Evolutionary conservation across 2,888 invertebrate species (phyloP).

Genomic region (Rhopalosiphum nymphaeae): DNA sequence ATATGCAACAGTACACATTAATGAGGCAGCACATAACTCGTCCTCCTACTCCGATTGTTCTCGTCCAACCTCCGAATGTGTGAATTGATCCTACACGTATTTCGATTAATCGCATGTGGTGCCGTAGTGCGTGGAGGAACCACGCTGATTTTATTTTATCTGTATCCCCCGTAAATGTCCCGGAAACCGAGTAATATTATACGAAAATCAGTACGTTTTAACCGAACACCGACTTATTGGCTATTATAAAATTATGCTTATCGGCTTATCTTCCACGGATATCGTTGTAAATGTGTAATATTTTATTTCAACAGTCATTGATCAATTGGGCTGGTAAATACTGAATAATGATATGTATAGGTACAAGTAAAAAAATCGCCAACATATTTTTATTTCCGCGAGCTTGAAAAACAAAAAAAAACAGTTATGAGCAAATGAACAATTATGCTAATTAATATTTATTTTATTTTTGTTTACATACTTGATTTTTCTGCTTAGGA

Average conservation of each 20-base stretch:
- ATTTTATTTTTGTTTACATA: too few species aligned
- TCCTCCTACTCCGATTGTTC: conserved; percentile 61
- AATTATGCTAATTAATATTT: too few species aligned
- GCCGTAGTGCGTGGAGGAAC: background rate
- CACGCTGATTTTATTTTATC: conserved; percentile 27
- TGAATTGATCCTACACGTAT: conserved; percentile 56
- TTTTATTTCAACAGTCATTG: background rate
- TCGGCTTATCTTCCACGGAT: background rate
- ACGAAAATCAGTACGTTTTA: background rate
- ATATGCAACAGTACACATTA: conserved; percentile 4
- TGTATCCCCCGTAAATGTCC: background rate
- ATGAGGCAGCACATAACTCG: conserved; percentile 35
- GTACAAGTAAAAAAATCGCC: background rate
- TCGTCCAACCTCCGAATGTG: conserved; percentile 48
- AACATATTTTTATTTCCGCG: background rate
- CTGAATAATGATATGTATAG: background rate
- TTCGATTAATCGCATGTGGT: conserved; percentile 4
- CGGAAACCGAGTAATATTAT: background rate
- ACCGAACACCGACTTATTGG: background rate
- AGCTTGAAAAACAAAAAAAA: background rate
- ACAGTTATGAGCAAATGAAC: too few species aligned
- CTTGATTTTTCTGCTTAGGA: too few species aligned
- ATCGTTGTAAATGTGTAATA: background rate
- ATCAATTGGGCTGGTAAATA: background rate
- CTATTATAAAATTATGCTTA: background rate